phyloP scores from a whole-genome alignment of 1,140 invertebrate species.

The Pinna nobilis region DNA sequence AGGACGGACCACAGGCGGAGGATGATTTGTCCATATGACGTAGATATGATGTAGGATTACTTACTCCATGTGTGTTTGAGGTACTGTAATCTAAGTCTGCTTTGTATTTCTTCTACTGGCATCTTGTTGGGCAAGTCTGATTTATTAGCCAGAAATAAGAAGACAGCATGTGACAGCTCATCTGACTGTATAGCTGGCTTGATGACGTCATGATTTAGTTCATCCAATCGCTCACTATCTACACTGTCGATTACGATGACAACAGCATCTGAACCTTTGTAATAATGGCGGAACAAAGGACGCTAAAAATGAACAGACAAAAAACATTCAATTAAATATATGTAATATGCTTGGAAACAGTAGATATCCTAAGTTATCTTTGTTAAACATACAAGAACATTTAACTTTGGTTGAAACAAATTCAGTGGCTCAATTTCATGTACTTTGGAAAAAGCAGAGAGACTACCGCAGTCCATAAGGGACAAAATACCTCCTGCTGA shows the following conservation, averaged over 20 bases:
- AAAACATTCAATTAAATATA: not conserved
- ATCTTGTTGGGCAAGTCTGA: slow-evolving; percentile 98
- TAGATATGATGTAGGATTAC: slow-evolving; percentile 25
- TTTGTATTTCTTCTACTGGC: slow-evolving; percentile 97
- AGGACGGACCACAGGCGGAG: no score
- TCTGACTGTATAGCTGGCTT: slow-evolving; percentile 82
- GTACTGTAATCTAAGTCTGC: slow-evolving; percentile 92
- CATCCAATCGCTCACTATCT: slow-evolving; percentile 66
- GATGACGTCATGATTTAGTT: slow-evolving; percentile 68
- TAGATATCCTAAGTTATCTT: no score
- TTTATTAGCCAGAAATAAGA: slow-evolving; percentile 99
- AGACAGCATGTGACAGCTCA: slow-evolving; percentile 95
- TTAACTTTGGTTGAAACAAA: no score
- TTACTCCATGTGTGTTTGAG: slow-evolving; percentile 68
- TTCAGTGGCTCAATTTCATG: no score
- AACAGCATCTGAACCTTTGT: slow-evolving; percentile 69
- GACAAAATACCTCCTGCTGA: no score
- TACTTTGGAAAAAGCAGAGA: no score
- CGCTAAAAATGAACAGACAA: slow-evolving; percentile 53
- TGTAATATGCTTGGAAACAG: no score
- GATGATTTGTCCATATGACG: slow-evolving; percentile 61
- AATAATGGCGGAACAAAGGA: slow-evolving; percentile 70
- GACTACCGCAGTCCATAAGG: no score
- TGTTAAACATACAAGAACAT: no score
- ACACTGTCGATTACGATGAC: slow-evolving; percentile 70